Base-by-base conservation (phyloP, 2,797 vertebrate species). In the Ctenochaetus hawaiiensis region DNA sequence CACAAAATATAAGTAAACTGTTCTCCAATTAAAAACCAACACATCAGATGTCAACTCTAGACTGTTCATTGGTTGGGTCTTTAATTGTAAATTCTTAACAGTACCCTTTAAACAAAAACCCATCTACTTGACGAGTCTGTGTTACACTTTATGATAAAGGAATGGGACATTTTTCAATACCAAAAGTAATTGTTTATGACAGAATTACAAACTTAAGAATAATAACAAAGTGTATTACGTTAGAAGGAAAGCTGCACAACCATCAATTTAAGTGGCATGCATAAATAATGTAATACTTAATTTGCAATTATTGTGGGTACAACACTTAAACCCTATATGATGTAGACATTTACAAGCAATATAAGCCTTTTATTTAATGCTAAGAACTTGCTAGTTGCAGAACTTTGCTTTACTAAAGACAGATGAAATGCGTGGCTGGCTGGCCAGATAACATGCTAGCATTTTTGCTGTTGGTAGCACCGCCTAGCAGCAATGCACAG, bases 401-500 rank as follows among this genome's bases (percentile, higher is more conserved):
- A 67, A 54, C 45, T 82, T 54, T 45, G 75, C 66, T 85, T 64
- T 49, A 47, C 16, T 79, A 62, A 57, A 71, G 23, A 34, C n/a
- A 52, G 68, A 81, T 81, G 47, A 86, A 89, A 87, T 87, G 86
- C 87, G 85, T 91, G 83, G 77, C 80, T 82, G 75, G 4, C 64
- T 67, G 69, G 23, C 26, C 77, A 77, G 67, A 75, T 71, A 81
- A 80, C 87, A 86, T 84, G 90, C 73, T 92, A 89, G 87, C 91
- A 78, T 80, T 54, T 54, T 16, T 70, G 85, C 79, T 88, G 70
- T 64, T 86, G 69, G 10, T 90, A 89, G 84, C 85, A 87, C 72
- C 82, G 68, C 74, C 82, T 77, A 89, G 82, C 81, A 83, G 75
- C 81, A 14, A 39, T 49, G 80, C 71, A 68, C 77, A 82, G 80